Base-by-base conservation (phyloP, 2,888 invertebrate genomes). In the Diplolepis rosae region DNA sequence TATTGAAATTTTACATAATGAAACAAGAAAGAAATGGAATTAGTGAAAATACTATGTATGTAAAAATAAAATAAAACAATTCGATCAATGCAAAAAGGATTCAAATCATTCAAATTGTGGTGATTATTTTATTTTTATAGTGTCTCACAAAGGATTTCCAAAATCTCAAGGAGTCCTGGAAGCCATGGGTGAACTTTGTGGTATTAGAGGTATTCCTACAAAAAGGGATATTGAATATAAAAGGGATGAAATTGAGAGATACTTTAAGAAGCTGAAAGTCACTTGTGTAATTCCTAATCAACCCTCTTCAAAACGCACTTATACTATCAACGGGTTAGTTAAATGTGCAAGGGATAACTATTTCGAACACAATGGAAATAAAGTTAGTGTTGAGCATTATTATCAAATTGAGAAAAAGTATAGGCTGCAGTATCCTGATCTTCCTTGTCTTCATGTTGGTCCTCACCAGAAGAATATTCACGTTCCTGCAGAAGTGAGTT, bases 401-500 rank as follows among this genome's bases (percentile, higher is more conserved):
- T 92, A 89, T 74, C 22, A 3, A 0, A 77, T 74, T 3, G 77
- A 82, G 1, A 91, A 91, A 71, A 77, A 72, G 15, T 91, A 91
- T 68, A 74, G 1, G 0, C 75, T 94, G 24, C 79, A 87, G 78
- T 93, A 90, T 85, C 95, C 95, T 0, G 87, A 94, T 54, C 88
- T 96, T 68, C 97, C 96, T 22, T 96, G 96, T 81, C 87, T 99
- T 50, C 95, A 95, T 92, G 96, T 98, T 3, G 96, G 97, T 0
- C 80, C 86, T 3, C 83, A 87, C n/a, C 87, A 90, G 11, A 94
- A 93, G 81, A 92, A 91, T 73, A 94, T 96, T 56, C 93, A 93
- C 80, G 90, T 98, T 69, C 98, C 98, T 0, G 89, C 94, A 45
- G 98, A 98, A 89, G 92, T 92, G 80, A 83, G 83, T 77, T n/a